Base-by-base conservation (phyloP, 1,140 invertebrate species). In the Varroa destructor region DNA sequence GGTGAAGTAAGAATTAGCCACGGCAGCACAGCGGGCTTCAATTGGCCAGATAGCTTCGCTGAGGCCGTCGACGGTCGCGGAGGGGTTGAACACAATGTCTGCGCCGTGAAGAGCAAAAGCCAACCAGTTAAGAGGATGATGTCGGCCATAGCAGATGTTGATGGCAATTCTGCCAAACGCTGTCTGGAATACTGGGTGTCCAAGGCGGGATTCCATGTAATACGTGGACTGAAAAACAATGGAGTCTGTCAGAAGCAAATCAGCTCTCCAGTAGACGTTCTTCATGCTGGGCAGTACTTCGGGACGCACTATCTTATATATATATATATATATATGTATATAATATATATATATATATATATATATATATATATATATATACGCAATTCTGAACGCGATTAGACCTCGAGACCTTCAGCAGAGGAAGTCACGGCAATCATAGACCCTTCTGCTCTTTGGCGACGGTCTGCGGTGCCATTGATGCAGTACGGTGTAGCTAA, bases 11-110 rank as follows among this genome's bases (percentile, higher is more conserved):
- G 85, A 89, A 78, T 98, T 99, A 0, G 95, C 93, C 74, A 99
- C 90, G 2, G 96, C 94, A 25, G 96, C 96, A 85, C 91, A 92
- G 74, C 96, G 82, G 0, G 95, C 95, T 83, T 98, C 95, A 73
- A 99, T 88, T 36, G 85, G 83, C 96, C 96, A 99, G 64, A 99
- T 79, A 0, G 93, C 92, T 81, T 99, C 96, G 82, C 93, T 97
- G 55, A 87, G 78, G 25, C 78, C 81, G 55, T 83, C 84, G 67
- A 93, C 87, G 12, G 95, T 98, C n/a, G 96, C 96, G 4, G 92
- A 95, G 36, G 96, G 96, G 82, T 99, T 99, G 78, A 99, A 98
- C 0, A 99, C 94, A 73, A 99, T 95, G 84, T 98, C 95, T n/a
- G 95, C 95, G 54, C 93, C 93, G 82, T 98, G 98, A 1, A 98